These are phyloP conservation scores for Rhorus exstirpatorius DNA, from an alignment of 2,888 invertebrate genomes.

Conservation along the genomic window DNA sequence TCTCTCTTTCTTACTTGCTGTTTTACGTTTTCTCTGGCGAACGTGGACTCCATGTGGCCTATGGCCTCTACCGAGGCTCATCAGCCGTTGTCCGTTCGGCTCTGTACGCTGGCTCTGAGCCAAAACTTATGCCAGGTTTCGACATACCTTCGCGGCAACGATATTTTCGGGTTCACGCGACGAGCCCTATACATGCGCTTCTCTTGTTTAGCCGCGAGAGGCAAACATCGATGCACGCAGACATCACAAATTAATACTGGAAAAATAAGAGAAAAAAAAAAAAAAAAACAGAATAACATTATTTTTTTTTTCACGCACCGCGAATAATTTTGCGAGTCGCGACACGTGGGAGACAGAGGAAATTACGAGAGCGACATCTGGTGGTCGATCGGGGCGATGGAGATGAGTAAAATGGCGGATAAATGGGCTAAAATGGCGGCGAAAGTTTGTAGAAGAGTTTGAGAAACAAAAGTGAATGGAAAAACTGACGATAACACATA, in stretches of 20 bases:
- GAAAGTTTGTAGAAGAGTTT: too few species aligned
- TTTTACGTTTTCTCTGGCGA: conserved; percentile 35
- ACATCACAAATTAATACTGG: too few species aligned
- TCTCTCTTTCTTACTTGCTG: conserved; percentile 17
- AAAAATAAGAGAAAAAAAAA: conserved; percentile 10
- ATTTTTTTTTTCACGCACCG: conserved; percentile 2
- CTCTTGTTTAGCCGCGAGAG: conserved; percentile 57
- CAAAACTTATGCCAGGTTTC: conserved; percentile 85
- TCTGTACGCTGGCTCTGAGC: conserved; percentile 79
- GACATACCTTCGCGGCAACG: conserved; percentile 83
- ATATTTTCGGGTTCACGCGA: conserved; percentile 84
- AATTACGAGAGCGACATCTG: not conserved
- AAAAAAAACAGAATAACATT: conserved; percentile 34
- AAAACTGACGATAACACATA: too few species aligned
- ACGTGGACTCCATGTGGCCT: conserved; percentile 63
- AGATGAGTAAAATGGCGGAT: not conserved
- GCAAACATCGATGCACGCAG: conserved; percentile 33
- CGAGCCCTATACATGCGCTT: conserved; percentile 58
- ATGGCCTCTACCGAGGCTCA: conserved; percentile 58
- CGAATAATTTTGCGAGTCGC: too few species aligned
- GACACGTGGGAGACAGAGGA: not conserved
- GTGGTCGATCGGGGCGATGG: not conserved
- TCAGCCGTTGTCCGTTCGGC: conserved; percentile 74
- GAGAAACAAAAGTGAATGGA: too few species aligned
- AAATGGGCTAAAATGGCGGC: too few species aligned